phyloP scores from a whole-genome alignment of 2,888 invertebrate species.

The Morpho achilles region DNA sequence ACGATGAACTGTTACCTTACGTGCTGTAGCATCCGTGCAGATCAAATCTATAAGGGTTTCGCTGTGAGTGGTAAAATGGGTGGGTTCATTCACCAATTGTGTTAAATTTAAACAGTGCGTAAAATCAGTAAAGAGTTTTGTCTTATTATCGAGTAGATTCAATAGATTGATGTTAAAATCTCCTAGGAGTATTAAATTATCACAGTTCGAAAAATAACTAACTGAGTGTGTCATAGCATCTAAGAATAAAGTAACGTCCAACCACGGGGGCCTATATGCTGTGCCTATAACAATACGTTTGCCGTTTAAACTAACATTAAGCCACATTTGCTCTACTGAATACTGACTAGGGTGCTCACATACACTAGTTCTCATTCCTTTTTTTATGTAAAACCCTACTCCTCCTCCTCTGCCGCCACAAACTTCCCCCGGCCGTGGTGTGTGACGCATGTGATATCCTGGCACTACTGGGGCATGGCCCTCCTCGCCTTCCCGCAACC shows the following conservation, averaged over 20 bases:
- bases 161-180: conserved; percentile 3
- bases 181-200: conserved; percentile 12
- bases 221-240: conserved; percentile 24
- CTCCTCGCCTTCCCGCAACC: conserved; percentile 29
- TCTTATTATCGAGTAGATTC: neutral
- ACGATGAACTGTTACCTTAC: neutral
- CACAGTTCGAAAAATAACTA: conserved; percentile 17
- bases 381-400: conserved; percentile 16
- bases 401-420: conserved; percentile 16
- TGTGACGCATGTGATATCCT: conserved; percentile 22
- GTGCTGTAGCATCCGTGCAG: neutral
- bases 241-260: conserved; percentile 4
- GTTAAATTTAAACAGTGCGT: neutral
- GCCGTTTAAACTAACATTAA: neutral
- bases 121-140: neutral
- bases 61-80: neutral
- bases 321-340: conserved; percentile 29
- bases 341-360: neutral
- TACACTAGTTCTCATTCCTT: neutral
- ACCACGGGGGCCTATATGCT: conserved; percentile 2
- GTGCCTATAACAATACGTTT: neutral
- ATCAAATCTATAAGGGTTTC: neutral
- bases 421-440: conserved; percentile 4
- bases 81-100: neutral
- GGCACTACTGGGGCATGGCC: conserved; percentile 26